Evolutionary conservation across 2,113 vertebrate genomes (phyloP).

Genomic region (Gambusia affinis): DNA sequence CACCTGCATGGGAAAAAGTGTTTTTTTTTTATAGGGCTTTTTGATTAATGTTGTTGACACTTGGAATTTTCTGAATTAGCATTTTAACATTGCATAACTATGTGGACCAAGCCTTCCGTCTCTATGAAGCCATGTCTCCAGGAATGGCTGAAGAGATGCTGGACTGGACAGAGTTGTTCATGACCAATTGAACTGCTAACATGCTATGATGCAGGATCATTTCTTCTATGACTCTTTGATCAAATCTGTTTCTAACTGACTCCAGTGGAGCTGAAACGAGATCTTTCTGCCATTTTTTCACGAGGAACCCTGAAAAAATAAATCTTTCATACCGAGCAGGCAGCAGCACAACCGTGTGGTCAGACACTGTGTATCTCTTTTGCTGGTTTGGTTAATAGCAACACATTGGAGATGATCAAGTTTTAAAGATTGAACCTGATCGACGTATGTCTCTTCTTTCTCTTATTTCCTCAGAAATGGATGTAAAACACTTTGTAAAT

Average conservation of each 20-base stretch:
- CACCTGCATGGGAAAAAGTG: constrained; percentile 3
- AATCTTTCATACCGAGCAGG: neutral
- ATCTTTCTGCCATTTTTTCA: constrained; percentile 33
- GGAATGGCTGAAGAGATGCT: constrained; percentile 41
- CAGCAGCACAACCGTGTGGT: constrained; percentile 32
- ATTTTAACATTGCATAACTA: constrained; percentile 15
- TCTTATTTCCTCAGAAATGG: neutral
- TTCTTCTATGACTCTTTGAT: neutral
- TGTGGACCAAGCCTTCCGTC: neutral
- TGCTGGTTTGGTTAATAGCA: neutral
- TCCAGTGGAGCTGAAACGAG: constrained; percentile 26
- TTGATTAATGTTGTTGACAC: neutral
- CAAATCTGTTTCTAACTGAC: constrained; percentile 24
- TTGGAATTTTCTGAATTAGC: constrained; percentile 7
- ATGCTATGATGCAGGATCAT: constrained; percentile 12
- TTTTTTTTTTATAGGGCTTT: neutral
- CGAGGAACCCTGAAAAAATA: constrained; percentile 4
- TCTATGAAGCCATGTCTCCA: constrained; percentile 44
- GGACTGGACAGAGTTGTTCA: constrained; percentile 4
- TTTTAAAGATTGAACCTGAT: constrained; percentile 5
- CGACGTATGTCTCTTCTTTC: neutral
- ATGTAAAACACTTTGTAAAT: constrained; percentile 11
- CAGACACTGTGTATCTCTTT: constrained; percentile 6
- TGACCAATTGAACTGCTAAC: constrained; percentile 9
- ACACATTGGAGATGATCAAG: neutral